phyloP scores from a whole-genome alignment of 2,113 vertebrate genomes.

The Leuciscus idus region DNA sequence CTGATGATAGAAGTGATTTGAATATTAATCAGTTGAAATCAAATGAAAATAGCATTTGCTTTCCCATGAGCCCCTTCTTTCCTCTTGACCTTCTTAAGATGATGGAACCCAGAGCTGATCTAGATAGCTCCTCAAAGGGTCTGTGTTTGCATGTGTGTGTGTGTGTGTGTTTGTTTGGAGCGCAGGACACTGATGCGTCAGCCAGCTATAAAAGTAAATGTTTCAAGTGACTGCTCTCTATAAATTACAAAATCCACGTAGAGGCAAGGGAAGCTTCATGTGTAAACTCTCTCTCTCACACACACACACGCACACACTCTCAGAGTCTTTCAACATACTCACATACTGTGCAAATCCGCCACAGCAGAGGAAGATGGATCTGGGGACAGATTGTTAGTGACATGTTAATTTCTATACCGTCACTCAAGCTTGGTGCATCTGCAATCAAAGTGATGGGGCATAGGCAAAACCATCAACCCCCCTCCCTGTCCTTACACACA shows the following conservation, averaged over 20 bases:
- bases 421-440: constrained; percentile 74
- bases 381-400: constrained; percentile 78
- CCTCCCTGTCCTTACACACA: constrained; percentile 26
- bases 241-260: constrained; percentile 67
- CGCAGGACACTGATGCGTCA: constrained; percentile 50
- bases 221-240: constrained; percentile 71
- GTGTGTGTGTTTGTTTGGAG: not conserved
- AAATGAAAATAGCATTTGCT: constrained; percentile 53
- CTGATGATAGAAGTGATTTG: constrained; percentile 60
- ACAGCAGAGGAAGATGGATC: constrained; percentile 76
- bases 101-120: constrained; percentile 17
- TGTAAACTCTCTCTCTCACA: constrained; percentile 44
- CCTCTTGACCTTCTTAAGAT: constrained; percentile 50
- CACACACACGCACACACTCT: constrained; percentile 32
- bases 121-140: constrained; percentile 11
- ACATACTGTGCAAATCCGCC: constrained; percentile 47
- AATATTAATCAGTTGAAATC: constrained; percentile 58
- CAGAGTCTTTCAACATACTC: constrained; percentile 47
- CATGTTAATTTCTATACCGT: constrained; percentile 83
- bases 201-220: constrained; percentile 65
- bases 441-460: constrained; percentile 72
- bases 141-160: not conserved
- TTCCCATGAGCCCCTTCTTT: constrained; percentile 57
- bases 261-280: constrained; percentile 48
- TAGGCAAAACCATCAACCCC: constrained; percentile 59